A percentile compares a stretch with the other conserved stretches of the same genome.
phyloP scores from a whole-genome alignment of 2,797 vertebrate species.

The Arremon aurantiirostris region DNA sequence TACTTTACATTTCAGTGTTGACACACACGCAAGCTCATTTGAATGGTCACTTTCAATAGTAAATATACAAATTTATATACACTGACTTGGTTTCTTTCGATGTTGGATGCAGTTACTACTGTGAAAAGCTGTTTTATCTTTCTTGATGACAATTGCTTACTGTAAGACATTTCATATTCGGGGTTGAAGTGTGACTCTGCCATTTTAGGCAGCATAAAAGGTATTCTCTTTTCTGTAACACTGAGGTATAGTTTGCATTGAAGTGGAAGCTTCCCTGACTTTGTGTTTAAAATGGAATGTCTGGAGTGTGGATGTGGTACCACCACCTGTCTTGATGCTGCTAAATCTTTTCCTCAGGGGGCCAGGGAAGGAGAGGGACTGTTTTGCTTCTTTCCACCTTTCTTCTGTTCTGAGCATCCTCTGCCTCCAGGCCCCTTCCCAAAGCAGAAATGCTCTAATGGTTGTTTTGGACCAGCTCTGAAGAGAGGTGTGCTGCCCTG shows the following conservation, averaged over 20 bases:
- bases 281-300: not conserved
- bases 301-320: not conserved
- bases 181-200: not conserved
- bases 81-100: not conserved
- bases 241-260: not conserved
- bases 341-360: accelerated
- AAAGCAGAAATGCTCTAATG: not conserved
- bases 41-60: not conserved
- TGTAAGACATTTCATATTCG: not conserved
- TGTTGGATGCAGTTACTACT: not conserved
- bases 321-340: not conserved
- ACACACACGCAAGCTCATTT: not conserved
- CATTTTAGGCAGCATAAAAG: not conserved
- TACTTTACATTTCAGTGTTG: not conserved
- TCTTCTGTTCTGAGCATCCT: not conserved
- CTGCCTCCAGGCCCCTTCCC: not conserved
- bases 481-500: not conserved
- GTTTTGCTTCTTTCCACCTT: not conserved
- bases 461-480: not conserved
- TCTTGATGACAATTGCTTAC: not conserved
- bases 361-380: not conserved
- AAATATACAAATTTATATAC: not conserved
- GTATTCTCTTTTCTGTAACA: not conserved
- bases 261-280: not conserved
- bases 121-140: not conserved